Conservation (phyloP, 2,888 invertebrate genomes). For the Cerastis rubricosa region DNA sequence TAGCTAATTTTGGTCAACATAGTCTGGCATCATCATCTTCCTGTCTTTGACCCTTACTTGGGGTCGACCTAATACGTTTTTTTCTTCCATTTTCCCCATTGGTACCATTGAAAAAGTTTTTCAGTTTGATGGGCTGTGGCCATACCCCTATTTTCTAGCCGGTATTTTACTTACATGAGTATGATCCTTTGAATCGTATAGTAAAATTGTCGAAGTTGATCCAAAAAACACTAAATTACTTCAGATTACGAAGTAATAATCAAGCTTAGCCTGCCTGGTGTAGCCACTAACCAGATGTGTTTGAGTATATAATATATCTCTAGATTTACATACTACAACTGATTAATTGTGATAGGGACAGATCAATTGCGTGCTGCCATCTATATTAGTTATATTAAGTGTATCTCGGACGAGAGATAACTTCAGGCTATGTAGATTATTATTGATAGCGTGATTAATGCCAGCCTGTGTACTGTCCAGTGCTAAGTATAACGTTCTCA, state of each 20-base stretch:
- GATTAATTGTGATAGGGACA: constrained; percentile 59
- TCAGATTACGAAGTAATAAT: constrained; percentile 10
- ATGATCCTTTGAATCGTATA: neutral
- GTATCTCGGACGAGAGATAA: constrained; percentile 27
- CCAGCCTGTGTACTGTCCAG: neutral
- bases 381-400: constrained; percentile 42
- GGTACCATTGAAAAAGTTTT: neutral
- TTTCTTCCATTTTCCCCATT: too few species aligned
- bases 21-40: neutral
- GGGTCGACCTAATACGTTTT: neutral
- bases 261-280: neutral
- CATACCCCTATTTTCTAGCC: neutral
- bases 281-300: constrained; percentile 7
- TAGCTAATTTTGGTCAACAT: neutral
- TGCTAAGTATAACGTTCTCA: constrained; percentile 12
- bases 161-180: too few species aligned
- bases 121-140: neutral
- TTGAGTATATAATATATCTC: constrained; percentile 15
- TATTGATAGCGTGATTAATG: constrained; percentile 37
- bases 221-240: constrained; percentile 15
- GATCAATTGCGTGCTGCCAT: constrained; percentile 47
- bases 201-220: neutral
- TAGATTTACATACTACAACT: constrained; percentile 38
- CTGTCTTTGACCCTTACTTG: neutral
- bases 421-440: constrained; percentile 37